phyloP scores from a whole-genome alignment of 2,113 vertebrate genomes.

The Lanius collurio region DNA sequence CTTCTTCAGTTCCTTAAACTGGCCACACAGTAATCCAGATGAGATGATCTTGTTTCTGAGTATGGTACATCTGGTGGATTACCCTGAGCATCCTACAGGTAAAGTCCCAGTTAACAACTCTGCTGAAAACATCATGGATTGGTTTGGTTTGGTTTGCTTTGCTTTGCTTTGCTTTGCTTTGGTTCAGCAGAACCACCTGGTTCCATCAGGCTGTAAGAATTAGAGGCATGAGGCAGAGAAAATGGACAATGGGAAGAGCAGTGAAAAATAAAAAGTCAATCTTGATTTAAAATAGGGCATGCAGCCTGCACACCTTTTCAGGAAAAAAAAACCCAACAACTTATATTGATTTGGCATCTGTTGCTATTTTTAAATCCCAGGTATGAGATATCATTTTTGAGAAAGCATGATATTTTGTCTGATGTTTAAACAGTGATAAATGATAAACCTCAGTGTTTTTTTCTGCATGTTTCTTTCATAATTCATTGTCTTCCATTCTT shows the following conservation, averaged over 20 bases:
- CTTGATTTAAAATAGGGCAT: not conserved
- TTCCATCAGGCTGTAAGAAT: not conserved
- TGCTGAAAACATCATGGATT: not conserved
- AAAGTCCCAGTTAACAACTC: not conserved
- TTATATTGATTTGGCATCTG: not conserved
- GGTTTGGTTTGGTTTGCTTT: not conserved
- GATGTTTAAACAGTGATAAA: not conserved
- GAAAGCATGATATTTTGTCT: not conserved
- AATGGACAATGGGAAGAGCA: not conserved
- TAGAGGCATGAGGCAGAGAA: not conserved
- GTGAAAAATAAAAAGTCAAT: not conserved
- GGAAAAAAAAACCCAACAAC: not conserved
- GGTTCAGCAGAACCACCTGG: not conserved
- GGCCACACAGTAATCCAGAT: not conserved
- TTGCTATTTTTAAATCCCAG: not conserved
- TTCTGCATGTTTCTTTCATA: not conserved
- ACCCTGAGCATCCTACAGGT: not conserved
- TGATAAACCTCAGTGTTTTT: not conserved
- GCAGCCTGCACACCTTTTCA: rapidly evolving
- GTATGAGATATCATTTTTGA: not conserved
- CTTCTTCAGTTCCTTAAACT: not conserved
- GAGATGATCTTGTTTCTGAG: not conserved
- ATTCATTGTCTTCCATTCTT: not conserved
- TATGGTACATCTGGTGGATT: not conserved
- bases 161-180: not conserved